Base-by-base conservation (phyloP, 2,113 vertebrate genomes). In the Eurystomus gularis region DNA sequence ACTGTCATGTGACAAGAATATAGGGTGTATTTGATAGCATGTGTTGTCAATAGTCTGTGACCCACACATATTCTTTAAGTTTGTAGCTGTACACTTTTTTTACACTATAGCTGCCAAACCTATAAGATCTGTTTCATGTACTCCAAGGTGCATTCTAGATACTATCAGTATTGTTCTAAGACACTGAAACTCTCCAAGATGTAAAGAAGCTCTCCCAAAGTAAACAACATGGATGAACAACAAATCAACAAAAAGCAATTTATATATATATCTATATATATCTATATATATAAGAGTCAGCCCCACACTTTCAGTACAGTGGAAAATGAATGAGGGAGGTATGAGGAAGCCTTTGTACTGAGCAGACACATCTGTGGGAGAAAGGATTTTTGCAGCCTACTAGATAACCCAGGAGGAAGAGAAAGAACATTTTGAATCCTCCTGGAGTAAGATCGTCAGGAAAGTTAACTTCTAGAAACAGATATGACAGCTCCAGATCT, bases 1-100 rank as follows among this genome's bases (percentile, higher is more conserved):
- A 28, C 19, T 23, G 33, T 24, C 7, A 23, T 0, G 1, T 2
- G 8, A 20, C 15, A 62, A 18, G 28, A 44, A 31, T n/a, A 21
- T 4, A 19, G 17, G 2, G 1, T 42, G 4, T 29, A 55, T 42
- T 69, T 60, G n/a, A 9, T 16, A 80, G 13, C 2, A 11, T 16
- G 10, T 25, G 19, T 39, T 80, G 73, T 73, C 55, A 60, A 13
- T 7, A 42, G 17, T 46, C 11, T n/a, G 3, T 44, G 69, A 42
- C 25, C 58, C 39, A 39, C 8, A 28, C 1, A 31, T 25, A 17
- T n/a, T 60, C 25, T 49, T 49, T 26, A 13, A 17, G 18, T 62
- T 52, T 66, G 52, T 40, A 84, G 5, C 8, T 78, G 33, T 60
- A 46, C 5, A n/a, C 2, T 12, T 40, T 75, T 51, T 65, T 55